A percentile compares a stretch with the other conserved stretches of the same genome.
These are phyloP conservation scores for Cydia pomonella DNA, from an alignment of 1,140 invertebrate genomes.

Conservation along the genomic window DNA sequence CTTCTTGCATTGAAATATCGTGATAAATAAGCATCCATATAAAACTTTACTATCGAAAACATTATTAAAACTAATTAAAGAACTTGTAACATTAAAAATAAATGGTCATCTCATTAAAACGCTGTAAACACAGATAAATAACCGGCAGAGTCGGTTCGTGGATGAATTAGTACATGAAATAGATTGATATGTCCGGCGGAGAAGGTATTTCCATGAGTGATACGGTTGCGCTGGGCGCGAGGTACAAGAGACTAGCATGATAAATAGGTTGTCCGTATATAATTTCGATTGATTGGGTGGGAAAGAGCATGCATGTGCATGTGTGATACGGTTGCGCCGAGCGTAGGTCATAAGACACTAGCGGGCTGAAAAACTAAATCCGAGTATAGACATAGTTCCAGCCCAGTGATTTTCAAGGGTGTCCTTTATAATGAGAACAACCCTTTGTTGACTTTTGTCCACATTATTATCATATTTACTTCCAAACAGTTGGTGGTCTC, in stretches of 20 bases:
- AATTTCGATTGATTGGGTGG: no score
- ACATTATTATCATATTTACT: no score
- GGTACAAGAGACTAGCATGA: slow-evolving; percentile 37
- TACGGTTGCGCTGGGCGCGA: slow-evolving; percentile 50
- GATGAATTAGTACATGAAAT: slow-evolving; percentile 23
- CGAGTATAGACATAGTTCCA: no score
- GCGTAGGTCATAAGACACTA: slow-evolving; percentile 28
- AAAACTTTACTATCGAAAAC: background rate
- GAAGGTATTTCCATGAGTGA: slow-evolving; percentile 49
- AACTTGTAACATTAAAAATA: background rate
- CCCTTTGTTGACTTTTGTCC: no score
- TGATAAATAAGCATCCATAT: background rate
- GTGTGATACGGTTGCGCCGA: slow-evolving; percentile 52
- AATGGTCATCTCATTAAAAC: background rate
- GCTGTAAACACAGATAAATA: background rate
- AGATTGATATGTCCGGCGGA: slow-evolving; percentile 54
- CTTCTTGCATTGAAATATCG: background rate
- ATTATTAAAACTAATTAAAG: slow-evolving; percentile 4
- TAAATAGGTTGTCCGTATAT: no score
- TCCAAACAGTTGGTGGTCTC: no score
- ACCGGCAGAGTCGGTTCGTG: background rate
- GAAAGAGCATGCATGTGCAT: no score
- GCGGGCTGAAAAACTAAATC: no score
- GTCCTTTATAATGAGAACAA: no score
- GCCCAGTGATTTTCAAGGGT: no score